phyloP scores from a whole-genome alignment of 35 echinoderm and acorn worm species.

The Stichopus chloronotus region DNA sequence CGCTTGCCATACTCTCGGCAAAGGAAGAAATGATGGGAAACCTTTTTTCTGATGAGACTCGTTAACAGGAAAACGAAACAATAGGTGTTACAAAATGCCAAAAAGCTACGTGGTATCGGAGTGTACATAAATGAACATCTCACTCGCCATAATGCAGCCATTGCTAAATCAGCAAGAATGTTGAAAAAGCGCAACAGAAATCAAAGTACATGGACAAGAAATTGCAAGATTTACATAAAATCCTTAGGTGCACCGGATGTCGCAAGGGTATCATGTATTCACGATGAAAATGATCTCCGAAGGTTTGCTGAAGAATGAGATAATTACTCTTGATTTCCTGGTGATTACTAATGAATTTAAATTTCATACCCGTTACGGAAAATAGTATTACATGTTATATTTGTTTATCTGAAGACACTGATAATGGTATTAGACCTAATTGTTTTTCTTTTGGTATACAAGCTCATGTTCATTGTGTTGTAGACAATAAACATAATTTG shows the following conservation, averaged over 20 bases:
- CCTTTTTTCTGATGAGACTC: background rate
- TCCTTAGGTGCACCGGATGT: too few species aligned
- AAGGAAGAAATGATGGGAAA: background rate
- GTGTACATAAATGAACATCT: too few species aligned
- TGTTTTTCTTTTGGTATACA: background rate
- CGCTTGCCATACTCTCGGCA: constrained; percentile 7
- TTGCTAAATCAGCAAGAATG: too few species aligned
- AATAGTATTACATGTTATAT: background rate
- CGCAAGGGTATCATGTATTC: background rate
- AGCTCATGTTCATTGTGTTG: too few species aligned
- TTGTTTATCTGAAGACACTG: too few species aligned
- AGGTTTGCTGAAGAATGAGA: background rate
- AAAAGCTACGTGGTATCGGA: background rate
- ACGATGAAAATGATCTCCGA: background rate
- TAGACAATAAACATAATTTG: background rate
- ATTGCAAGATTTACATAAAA: too few species aligned
- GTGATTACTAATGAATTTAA: background rate
- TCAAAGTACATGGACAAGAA: constrained; percentile 6
- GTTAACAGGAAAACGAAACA: background rate
- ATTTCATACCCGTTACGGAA: background rate
- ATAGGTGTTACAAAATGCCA: background rate
- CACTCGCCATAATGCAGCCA: too few species aligned
- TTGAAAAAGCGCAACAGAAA: background rate
- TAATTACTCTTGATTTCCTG: background rate
- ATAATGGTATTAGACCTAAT: too few species aligned